These are phyloP conservation scores for Isaurus tuberculatus DNA, from an alignment of 92 coral and sea anemone genomes.

Conservation along the genomic window DNA sequence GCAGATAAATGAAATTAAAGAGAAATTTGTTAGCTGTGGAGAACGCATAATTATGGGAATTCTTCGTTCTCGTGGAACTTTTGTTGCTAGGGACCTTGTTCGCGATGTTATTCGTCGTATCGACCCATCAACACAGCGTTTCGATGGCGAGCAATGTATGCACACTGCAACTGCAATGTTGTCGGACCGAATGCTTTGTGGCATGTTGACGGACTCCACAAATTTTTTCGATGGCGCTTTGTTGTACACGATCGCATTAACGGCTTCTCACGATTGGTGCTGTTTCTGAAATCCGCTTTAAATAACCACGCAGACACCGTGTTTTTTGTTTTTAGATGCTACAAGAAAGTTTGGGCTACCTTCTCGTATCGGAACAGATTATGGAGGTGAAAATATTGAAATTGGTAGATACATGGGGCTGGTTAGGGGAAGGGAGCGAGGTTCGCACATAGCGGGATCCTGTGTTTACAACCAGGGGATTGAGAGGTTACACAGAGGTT, in stretches of 20 bases:
- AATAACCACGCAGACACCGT: no score
- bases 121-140: no score
- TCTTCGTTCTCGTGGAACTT: constrained; percentile 43
- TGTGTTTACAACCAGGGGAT: constrained; percentile 19
- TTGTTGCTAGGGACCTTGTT: no score
- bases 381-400: not conserved
- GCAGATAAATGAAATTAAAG: constrained; percentile 21
- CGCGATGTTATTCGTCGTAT: no score
- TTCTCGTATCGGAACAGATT: no score
- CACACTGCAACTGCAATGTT: no score
- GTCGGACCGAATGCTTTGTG: constrained; percentile 53
- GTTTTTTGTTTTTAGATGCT: no score
- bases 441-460: constrained; percentile 6
- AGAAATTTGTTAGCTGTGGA: constrained; percentile 35
- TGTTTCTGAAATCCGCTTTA: no score
- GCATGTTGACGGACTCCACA: constrained; percentile 14
- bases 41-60: constrained; percentile 62
- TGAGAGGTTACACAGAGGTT: not conserved
- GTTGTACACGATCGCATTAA: constrained; percentile 24
- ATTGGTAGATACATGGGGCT: not conserved
- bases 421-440: not conserved
- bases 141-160: no score
- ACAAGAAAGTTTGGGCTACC: no score
- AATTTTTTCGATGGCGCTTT: constrained; percentile 8
- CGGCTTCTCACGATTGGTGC: constrained; percentile 14